These are phyloP conservation scores for Caiman crocodilus DNA, from an alignment of 2,797 vertebrate species.

Conservation along the genomic window DNA sequence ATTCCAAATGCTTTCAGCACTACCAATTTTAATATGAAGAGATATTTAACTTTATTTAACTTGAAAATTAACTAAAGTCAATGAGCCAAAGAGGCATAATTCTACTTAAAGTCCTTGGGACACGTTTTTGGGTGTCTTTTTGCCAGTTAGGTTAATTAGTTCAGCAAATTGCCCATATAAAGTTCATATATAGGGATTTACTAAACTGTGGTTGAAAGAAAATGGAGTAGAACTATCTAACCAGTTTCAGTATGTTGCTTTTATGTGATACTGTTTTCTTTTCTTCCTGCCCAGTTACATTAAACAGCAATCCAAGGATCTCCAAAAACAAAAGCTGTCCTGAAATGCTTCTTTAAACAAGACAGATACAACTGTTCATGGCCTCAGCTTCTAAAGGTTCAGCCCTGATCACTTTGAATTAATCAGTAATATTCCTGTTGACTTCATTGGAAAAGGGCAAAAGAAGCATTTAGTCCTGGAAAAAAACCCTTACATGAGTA, in stretches of 20 bases:
- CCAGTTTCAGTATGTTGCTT: not conserved
- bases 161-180: not conserved
- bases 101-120: not conserved
- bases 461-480: not conserved
- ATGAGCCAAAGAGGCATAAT: not conserved
- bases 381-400: not conserved
- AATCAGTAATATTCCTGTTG: not conserved
- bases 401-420: not conserved
- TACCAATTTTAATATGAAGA: not conserved
- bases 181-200: not conserved
- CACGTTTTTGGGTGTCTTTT: not conserved
- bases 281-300: not conserved
- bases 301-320: not conserved
- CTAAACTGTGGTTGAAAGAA: not conserved
- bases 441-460: not conserved
- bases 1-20: constrained; percentile 13
- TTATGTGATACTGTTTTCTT: not conserved
- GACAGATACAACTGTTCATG: not conserved
- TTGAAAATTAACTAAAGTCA: not conserved
- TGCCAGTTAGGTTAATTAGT: not conserved
- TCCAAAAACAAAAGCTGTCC: not conserved
- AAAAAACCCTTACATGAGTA: not conserved
- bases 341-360: not conserved
- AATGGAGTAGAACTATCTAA: not conserved
- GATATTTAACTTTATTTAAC: not conserved